Evolutionary conservation across 2,888 invertebrate species (phyloP).

Genomic region (Blera fallax): DNA sequence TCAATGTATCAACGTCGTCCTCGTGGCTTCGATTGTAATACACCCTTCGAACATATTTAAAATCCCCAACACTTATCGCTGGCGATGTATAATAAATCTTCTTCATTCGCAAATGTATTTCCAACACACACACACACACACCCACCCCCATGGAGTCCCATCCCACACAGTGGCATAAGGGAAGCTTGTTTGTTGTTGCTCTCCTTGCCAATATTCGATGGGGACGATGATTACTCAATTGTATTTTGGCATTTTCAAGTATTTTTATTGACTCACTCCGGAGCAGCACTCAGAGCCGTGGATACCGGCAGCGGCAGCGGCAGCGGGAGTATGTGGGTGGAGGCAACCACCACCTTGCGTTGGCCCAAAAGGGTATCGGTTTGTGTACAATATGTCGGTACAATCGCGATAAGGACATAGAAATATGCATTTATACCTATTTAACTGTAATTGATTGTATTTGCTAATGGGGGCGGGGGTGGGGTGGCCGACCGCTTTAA

Average conservation of each 20-base stretch:
- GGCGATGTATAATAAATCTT: constrained; percentile 50
- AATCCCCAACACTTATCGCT: neutral
- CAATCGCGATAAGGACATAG: constrained; percentile 12
- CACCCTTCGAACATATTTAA: neutral
- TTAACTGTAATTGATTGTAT: constrained; percentile 24
- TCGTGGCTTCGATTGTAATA: neutral
- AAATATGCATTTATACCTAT: constrained; percentile 17
- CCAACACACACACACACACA: too few species aligned
- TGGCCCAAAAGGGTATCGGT: neutral
- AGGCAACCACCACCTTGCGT: too few species aligned
- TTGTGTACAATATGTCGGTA: neutral
- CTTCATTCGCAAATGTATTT: constrained; percentile 19
- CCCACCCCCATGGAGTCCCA: neutral
- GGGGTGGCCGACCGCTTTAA: neutral
- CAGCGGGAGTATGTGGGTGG: too few species aligned
- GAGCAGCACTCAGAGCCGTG: neutral
- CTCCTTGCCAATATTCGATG: neutral
- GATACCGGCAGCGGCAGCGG: too few species aligned
- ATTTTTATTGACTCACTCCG: neutral
- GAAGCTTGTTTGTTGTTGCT: too few species aligned
- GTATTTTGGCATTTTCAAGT: constrained; percentile 44
- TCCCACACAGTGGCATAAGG: too few species aligned
- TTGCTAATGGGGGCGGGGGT: neutral
- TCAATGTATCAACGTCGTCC: too few species aligned
- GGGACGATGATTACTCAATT: constrained; percentile 34